Evolutionary conservation across 2,113 vertebrate genomes (phyloP).

Genomic region (Syngnathus typhle): DNA sequence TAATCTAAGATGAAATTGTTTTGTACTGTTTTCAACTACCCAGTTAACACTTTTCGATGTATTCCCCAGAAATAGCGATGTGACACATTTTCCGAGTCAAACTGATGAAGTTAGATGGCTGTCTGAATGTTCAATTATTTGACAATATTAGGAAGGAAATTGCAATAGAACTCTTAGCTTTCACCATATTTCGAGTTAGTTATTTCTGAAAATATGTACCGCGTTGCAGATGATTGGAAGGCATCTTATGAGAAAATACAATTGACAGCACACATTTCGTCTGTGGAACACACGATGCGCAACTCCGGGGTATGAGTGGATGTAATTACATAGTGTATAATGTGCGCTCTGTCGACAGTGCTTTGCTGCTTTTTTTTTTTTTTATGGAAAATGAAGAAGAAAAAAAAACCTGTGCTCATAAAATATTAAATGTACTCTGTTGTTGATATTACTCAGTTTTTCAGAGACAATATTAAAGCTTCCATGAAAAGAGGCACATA

Average conservation of each 20-base stretch:
- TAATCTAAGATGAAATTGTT: neutral
- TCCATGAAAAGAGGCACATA: slow-evolving; percentile 21
- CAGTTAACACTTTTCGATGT: neutral
- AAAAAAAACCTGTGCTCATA: neutral
- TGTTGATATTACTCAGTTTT: slow-evolving; percentile 6
- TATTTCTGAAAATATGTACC: slow-evolving; percentile 51
- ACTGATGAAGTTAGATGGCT: slow-evolving; percentile 49
- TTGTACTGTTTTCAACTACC: neutral
- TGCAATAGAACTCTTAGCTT: slow-evolving; percentile 41
- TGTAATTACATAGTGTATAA: slow-evolving; percentile 40
- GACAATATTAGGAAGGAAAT: slow-evolving; percentile 32
- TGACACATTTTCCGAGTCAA: slow-evolving; percentile 34
- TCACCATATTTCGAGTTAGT: slow-evolving; percentile 44
- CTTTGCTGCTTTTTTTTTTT: slow-evolving; percentile 32
- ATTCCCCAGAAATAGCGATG: slow-evolving; percentile 12
- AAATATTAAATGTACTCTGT: slow-evolving; percentile 1
- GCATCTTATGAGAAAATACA: slow-evolving; percentile 42
- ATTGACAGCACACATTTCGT: slow-evolving; percentile 42
- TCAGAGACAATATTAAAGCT: slow-evolving; percentile 2
- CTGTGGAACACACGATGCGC: slow-evolving; percentile 45
- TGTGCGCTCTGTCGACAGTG: slow-evolving; percentile 10
- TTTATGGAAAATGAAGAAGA: slow-evolving; percentile 1
- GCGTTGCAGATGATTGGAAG: slow-evolving; percentile 46
- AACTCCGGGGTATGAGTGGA: slow-evolving; percentile 38
- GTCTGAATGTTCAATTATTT: slow-evolving; percentile 52